Evolutionary conservation across 2,888 invertebrate species (phyloP), one percentile per base, ranked within the genome.

Genomic region (Ophion slaviceki): DNA sequence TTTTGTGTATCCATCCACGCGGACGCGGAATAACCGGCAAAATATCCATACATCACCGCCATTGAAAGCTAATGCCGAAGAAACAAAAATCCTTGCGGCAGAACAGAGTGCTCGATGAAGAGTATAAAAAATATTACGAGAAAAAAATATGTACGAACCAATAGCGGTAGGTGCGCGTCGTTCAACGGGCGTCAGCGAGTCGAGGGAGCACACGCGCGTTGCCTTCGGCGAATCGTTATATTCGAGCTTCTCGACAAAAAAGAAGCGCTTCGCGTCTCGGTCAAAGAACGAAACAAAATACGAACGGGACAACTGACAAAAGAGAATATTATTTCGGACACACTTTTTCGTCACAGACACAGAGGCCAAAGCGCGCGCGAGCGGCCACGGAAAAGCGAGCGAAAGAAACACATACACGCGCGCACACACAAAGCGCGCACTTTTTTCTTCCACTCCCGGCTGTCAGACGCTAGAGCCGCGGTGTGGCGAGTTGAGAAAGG

Each of bases 131-230:
- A 14, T 47, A 47, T 47, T 14, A 14, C 11, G 67, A 24, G 74
- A 57, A 67, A 40, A 74, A 68, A 32, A 74, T 32, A 32, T 53
- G 20, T 75, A 83, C 79, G 53, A 75, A 83, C 83, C 83, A 67
- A 81, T 24, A 70, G 57, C 68, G 86, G 84, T 84, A 86, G 86
- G 84, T 78, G 78, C n/a, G 83, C 79, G 79, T 74, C 72, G 71
- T 71, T 72, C 40, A 53, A 64, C 64, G 70, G 70, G 64, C 53
- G 80, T 72, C 71, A 64, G 66, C 61, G 75, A 59, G 8, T 71
- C 47, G 47, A 47, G 47, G 47, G 10, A 14, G 14, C 47, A 47
- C 47, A 47, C 47, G 47, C 47, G 47, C 6, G 62, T 80, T 71
- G 7, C 14, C 20, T 24, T 61, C 28, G 40, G 28, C 20, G 20